phyloP scores from a whole-genome alignment of 2,113 vertebrate genomes.

The Scolopax mira region DNA sequence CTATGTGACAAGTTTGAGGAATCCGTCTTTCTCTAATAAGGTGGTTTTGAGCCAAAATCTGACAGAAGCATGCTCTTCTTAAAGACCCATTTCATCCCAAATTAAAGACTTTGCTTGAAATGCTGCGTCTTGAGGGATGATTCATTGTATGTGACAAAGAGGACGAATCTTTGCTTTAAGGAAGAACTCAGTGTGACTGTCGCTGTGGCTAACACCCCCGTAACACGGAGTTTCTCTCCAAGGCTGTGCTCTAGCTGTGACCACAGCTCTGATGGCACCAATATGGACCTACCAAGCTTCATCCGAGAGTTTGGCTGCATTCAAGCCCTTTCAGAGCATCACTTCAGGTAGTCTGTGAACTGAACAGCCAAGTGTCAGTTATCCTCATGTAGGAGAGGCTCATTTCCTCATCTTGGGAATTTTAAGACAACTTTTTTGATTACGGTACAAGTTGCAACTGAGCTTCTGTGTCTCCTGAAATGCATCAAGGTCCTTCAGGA shows the following conservation, averaged over 20 bases:
- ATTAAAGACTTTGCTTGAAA: neutral
- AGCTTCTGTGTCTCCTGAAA: neutral
- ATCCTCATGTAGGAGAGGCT: neutral
- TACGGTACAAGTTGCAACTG: neutral
- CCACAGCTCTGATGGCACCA: neutral
- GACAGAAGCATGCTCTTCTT: neutral
- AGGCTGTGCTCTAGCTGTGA: neutral
- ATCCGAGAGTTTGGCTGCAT: neutral
- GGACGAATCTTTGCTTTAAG: neutral
- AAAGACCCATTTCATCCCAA: neutral
- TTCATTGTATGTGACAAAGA: neutral
- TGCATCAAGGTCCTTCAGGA: neutral
- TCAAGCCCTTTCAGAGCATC: neutral
- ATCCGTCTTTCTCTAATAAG: neutral
- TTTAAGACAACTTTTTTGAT: neutral
- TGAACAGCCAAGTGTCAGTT: neutral
- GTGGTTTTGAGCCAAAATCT: conserved; percentile 1
- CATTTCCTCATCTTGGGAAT: neutral
- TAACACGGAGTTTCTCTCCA: neutral
- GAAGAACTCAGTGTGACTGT: neutral
- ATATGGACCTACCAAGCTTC: fast-evolving
- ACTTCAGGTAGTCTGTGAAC: neutral
- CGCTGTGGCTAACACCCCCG: neutral
- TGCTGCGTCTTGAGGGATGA: neutral
- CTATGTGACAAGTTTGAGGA: neutral